Conservation (phyloP, 2,888 invertebrate genomes). For the Neoscelio sp. region DNA sequence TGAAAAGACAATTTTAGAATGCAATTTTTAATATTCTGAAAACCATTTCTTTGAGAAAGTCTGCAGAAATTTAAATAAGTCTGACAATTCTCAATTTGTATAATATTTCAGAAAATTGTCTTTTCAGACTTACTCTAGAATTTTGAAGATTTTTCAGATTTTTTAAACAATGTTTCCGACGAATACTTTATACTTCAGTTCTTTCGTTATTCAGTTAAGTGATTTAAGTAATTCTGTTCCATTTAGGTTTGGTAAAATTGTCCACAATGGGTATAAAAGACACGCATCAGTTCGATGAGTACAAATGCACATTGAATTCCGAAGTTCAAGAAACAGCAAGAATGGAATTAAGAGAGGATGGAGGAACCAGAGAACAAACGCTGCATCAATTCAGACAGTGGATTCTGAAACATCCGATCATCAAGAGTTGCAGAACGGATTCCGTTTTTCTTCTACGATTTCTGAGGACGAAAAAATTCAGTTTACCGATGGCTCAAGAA, state of each 20-base stretch:
- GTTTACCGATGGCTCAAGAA: conserved; percentile 92
- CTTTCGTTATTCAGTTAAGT: too few species aligned
- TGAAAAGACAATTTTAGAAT: too few species aligned
- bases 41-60: too few species aligned
- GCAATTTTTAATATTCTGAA: too few species aligned
- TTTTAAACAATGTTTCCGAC: too few species aligned
- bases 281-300: conserved; percentile 70
- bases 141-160: too few species aligned
- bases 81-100: too few species aligned
- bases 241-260: not conserved
- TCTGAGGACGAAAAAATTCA: conserved; percentile 94
- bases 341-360: conserved; percentile 91
- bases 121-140: too few species aligned
- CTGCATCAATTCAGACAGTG: conserved; percentile 92
- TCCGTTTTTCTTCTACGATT: conserved; percentile 92
- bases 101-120: too few species aligned
- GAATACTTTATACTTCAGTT: too few species aligned
- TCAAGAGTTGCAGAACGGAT: conserved; percentile 92
- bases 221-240: too few species aligned
- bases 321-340: conserved; percentile 74
- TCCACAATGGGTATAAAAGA: conserved; percentile 69
- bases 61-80: too few species aligned
- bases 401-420: conserved; percentile 92
- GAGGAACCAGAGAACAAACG: conserved; percentile 89
- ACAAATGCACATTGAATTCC: conserved; percentile 74